Evolutionary conservation across 2,113 vertebrate species (phyloP).

Genomic region (Vidua macroura): DNA sequence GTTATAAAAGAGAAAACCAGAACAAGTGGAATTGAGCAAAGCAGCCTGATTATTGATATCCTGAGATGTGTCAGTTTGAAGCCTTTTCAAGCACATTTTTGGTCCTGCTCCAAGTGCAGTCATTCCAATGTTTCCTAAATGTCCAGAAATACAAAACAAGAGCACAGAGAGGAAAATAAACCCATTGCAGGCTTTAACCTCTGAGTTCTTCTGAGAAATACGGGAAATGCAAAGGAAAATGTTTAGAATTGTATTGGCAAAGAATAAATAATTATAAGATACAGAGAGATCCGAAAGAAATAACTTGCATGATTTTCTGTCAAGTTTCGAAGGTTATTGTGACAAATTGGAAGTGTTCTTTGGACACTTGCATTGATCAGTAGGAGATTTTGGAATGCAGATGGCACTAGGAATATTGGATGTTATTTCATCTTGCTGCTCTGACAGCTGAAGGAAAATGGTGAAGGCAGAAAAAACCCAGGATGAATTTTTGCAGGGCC

Average conservation of each 20-base stretch:
- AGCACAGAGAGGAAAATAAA: not conserved
- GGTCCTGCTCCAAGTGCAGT: not conserved
- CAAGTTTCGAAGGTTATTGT: slow-evolving; percentile 50
- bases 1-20: not conserved
- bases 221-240: not conserved
- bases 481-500: not conserved
- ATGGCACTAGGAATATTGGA: not conserved
- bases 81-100: not conserved
- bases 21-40: not conserved
- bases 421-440: not conserved
- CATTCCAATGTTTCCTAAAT: not conserved
- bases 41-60: not conserved
- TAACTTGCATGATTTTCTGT: slow-evolving; percentile 35
- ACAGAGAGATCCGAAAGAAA: not conserved
- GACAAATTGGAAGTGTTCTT: slow-evolving; percentile 25
- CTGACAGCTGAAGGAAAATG: slow-evolving; percentile 25
- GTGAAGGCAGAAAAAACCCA: not conserved
- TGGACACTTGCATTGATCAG: slow-evolving; percentile 26
- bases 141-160: not conserved
- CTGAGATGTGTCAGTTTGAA: not conserved
- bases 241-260: not conserved
- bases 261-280: not conserved
- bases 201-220: not conserved
- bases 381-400: slow-evolving; percentile 36
- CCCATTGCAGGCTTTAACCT: not conserved